These are phyloP conservation scores for Melitaea cinxia DNA, from an alignment of 1,140 invertebrate species.

Conservation along the genomic window DNA sequence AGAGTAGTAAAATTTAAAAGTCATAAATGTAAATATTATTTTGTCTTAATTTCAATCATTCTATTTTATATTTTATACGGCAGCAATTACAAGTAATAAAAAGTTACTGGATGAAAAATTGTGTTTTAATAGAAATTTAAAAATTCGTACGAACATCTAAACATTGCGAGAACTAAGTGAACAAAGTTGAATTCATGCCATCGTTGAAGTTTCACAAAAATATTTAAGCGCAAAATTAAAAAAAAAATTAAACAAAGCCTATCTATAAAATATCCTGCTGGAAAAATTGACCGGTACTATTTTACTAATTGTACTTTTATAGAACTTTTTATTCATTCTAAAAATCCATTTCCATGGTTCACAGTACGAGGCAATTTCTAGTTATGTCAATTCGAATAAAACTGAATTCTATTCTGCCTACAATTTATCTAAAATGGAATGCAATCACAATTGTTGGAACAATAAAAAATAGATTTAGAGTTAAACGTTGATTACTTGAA, in stretches of 20 bases:
- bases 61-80: no score
- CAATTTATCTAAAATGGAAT: conserved; percentile 21
- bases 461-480: conserved; percentile 10
- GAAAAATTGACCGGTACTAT: conserved; percentile 13
- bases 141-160: no score
- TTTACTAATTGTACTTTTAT: conserved; percentile 23
- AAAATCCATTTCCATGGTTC: conserved; percentile 11
- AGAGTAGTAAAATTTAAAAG: no score
- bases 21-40: no score
- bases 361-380: conserved; percentile 21
- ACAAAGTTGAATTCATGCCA: conserved; percentile 17
- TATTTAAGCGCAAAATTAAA: conserved; percentile 20
- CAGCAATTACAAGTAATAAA: no score
- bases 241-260: conserved; percentile 17
- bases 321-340: conserved; percentile 1
- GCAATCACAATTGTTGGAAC: conserved; percentile 20
- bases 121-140: no score
- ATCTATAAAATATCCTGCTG: conserved; percentile 17
- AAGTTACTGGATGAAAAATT: no score
- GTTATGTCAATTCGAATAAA: conserved; percentile 12
- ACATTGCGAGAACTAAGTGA: conserved; percentile 13
- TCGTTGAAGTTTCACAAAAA: conserved; percentile 19
- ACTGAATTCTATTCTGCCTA: neutral
- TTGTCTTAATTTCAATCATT: no score
- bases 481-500: conserved; percentile 3